Percentiles rank a stretch among this genome's conserved stretches.
These are phyloP conservation scores for Danaus plexippus DNA, from an alignment of 1,140 invertebrate genomes.

Conservation along the genomic window DNA sequence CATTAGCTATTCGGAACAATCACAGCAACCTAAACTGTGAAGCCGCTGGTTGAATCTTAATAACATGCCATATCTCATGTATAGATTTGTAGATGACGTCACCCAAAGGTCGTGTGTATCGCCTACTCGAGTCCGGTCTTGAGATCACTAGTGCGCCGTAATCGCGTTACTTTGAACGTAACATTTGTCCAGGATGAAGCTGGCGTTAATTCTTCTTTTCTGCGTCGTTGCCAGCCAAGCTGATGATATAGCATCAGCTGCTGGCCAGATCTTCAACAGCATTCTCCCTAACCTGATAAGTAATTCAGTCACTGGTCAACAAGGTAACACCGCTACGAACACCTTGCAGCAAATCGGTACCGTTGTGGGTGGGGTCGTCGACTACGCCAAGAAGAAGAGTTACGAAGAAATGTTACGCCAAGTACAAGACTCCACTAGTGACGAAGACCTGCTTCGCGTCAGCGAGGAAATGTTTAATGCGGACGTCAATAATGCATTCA, in stretches of 20 bases:
- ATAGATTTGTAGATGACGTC: conserved; percentile 45
- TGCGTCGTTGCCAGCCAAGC: conserved; percentile 35
- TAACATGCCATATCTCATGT: conserved; percentile 43
- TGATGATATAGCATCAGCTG: conserved; percentile 55
- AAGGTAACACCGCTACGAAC: conserved; percentile 50
- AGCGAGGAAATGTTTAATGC: conserved; percentile 66
- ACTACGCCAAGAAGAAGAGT: conserved; percentile 65
- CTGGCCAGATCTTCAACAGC: conserved; percentile 61
- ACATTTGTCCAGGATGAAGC: conserved; percentile 38
- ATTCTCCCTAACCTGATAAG: conserved; percentile 57
- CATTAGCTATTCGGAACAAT: conserved; percentile 41
- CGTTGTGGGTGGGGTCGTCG: conserved; percentile 60
- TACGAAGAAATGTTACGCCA: conserved; percentile 58
- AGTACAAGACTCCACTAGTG: conserved; percentile 53
- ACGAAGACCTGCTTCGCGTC: conserved; percentile 55
- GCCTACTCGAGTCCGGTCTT: conserved; percentile 33
- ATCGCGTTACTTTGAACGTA: conserved; percentile 46
- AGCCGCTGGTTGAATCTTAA: conserved; percentile 52
- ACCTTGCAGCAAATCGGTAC: conserved; percentile 57
- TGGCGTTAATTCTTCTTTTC: conserved; percentile 35
- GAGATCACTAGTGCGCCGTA: conserved; percentile 60
- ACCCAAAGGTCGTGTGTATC: conserved; percentile 58
- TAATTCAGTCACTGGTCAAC: conserved; percentile 47
- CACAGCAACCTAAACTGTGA: conserved; percentile 50
- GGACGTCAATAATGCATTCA: conserved; percentile 62